Base-by-base conservation (phyloP, 2,888 invertebrate species). In the Sesia bembeciformis region DNA sequence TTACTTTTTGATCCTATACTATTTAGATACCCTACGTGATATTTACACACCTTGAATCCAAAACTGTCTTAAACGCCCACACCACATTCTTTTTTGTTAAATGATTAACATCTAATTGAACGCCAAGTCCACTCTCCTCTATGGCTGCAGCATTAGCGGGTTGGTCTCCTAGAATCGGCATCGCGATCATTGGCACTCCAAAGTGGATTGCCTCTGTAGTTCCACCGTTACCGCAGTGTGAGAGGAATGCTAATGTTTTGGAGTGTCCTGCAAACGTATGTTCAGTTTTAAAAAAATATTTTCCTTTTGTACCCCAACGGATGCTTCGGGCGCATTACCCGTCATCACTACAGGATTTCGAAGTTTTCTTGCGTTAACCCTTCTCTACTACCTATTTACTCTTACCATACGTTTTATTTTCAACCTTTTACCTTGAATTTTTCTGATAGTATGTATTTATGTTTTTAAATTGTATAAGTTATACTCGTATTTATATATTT, bases 141-240 rank as follows among this genome's bases (percentile, higher is more conserved):
- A 92, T 68, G 1, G 91, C 84, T 40, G 86, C 88, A 3, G 91
- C 91, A 65, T 93, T 93, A 0, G 90, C 76, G 39, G 89, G 90
- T 65, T 93, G 93, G 63, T 93, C 93, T 5, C 92, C 92, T 42
- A 81, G 76, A 55, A 92, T 80, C 0, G 93, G 93, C 78, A 92
- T 89, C 3, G 90, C 90, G 4, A 93, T 68, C 57, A 91, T 80
- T 4, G 93, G 93, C 3, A 92, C 92, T 6, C 91, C 92, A 56
- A 83, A 90, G 62, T 92, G 90, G 40, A 92, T 85, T 1, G 91
- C 91, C 71, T 93, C 93, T 4, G 88, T 91, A 0, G 90, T 90
- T 4, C 93, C 90, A 53, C 92, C 81, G 70, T 92, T 88, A 2
- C 93, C 93, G 54, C 90, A 91, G 59, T 93, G 93, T 1, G 91